A percentile compares a stretch with the other conserved stretches of the same genome.
These are phyloP conservation scores for Melolontha melolontha DNA, from an alignment of 2,888 invertebrate species.

Conservation along the genomic window DNA sequence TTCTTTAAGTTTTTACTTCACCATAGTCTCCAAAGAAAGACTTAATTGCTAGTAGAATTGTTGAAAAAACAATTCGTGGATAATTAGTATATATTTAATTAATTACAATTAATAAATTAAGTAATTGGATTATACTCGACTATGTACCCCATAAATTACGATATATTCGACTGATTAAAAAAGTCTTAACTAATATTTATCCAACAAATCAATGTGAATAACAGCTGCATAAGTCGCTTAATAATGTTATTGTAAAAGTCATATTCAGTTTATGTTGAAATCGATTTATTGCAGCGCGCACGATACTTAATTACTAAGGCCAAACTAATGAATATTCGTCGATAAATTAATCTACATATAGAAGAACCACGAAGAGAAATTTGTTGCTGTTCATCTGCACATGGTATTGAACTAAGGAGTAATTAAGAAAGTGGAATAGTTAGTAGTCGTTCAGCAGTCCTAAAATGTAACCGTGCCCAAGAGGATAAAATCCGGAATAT, in stretches of 20 bases:
- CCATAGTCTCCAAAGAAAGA: too few relatives aligned
- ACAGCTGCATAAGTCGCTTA: not conserved
- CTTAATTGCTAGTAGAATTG: too few relatives aligned
- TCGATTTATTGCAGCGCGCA: not conserved
- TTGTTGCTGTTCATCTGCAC: conserved; percentile 17
- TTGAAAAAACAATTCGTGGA: too few relatives aligned
- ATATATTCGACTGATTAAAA: too few relatives aligned
- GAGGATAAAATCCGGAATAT: conserved; percentile 43
- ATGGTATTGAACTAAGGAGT: conserved; percentile 34
- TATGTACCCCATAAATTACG: too few relatives aligned
- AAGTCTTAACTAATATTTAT: not conserved
- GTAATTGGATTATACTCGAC: too few relatives aligned
- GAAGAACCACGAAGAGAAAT: conserved; percentile 18
- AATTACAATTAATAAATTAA: too few relatives aligned
- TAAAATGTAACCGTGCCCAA: conserved; percentile 57
- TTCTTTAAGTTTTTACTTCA: too few relatives aligned
- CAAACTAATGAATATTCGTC: conserved; percentile 31
- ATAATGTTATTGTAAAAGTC: conserved; percentile 3
- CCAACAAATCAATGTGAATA: conserved; percentile 4
- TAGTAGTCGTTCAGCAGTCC: conserved; percentile 45
- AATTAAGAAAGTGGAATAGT: conserved; percentile 42
- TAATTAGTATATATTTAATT: too few relatives aligned
- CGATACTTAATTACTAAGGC: conserved; percentile 28
- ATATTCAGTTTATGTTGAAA: not conserved
- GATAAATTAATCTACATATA: conserved; percentile 26